These are phyloP conservation scores for Colletes latitarsis DNA, from an alignment of 1,140 invertebrate species.

Conservation along the genomic window DNA sequence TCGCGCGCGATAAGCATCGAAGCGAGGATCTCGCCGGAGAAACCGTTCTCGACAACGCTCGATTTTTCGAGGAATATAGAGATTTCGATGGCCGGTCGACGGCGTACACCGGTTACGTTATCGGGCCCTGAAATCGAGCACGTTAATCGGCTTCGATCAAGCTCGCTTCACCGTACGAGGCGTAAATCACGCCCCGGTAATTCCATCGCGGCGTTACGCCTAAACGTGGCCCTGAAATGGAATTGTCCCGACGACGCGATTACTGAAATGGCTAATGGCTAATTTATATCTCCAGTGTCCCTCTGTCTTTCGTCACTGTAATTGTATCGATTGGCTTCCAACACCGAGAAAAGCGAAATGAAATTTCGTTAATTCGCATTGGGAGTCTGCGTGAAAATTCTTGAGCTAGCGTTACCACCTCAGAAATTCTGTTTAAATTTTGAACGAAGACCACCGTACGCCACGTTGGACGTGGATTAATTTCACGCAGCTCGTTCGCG, in stretches of 20 bases:
- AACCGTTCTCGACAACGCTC: not conserved
- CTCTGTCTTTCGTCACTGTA: too few species aligned
- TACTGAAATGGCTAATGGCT: not conserved
- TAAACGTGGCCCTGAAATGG: not conserved
- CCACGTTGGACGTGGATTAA: too few species aligned
- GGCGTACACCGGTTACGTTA: constrained; percentile 6
- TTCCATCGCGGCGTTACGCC: constrained; percentile 10
- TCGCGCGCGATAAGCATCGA: constrained; percentile 20
- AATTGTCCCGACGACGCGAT: constrained; percentile 24
- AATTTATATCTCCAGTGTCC: too few species aligned
- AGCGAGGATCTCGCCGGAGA: not conserved
- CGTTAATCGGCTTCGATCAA: not conserved
- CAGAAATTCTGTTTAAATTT: too few species aligned
- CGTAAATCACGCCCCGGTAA: not conserved
- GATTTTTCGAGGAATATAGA: constrained; percentile 28
- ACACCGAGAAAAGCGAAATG: too few species aligned
- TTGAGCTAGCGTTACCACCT: too few species aligned
- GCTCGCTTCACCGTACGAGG: not conserved
- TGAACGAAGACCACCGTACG: too few species aligned
- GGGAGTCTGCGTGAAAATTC: too few species aligned
- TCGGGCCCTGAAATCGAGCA: not conserved
- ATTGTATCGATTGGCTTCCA: too few species aligned
- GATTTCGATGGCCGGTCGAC: constrained; percentile 1
- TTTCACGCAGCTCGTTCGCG: too few species aligned
- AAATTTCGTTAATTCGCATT: too few species aligned